Conservation (phyloP, 1,140 invertebrate species). For the Bombus haemorrhoidalis region DNA sequence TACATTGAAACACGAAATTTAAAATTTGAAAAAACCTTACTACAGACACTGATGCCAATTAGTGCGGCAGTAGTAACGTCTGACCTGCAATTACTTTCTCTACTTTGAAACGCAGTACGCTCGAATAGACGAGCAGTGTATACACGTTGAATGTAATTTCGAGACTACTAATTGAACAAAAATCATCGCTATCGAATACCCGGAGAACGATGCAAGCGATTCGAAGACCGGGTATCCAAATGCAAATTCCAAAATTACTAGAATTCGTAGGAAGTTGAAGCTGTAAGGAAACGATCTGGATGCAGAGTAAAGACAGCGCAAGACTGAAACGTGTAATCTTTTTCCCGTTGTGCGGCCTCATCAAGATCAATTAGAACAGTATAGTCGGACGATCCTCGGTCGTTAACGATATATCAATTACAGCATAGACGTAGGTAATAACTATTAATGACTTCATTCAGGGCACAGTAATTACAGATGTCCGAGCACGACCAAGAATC, state of each 20-base stretch:
- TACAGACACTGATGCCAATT: neutral
- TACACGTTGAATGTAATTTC: neutral
- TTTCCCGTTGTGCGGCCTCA: slow-evolving; percentile 57
- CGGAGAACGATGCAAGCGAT: neutral
- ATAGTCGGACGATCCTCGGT: slow-evolving; percentile 56
- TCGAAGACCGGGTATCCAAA: neutral
- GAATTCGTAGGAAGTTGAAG: neutral
- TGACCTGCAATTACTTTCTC: neutral
- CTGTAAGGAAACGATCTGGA: neutral
- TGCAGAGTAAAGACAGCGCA: slow-evolving; percentile 7
- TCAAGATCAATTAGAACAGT: slow-evolving; percentile 67
- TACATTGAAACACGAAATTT: neutral
- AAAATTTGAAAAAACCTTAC: neutral
- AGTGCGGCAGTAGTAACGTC: neutral
- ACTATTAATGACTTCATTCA: slow-evolving; percentile 72
- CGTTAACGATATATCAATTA: slow-evolving; percentile 75
- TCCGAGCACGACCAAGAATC: slow-evolving; percentile 35
- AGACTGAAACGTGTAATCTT: slow-evolving; percentile 56
- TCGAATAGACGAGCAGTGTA: neutral
- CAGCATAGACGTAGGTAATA: slow-evolving; percentile 64
- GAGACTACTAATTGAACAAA: neutral
- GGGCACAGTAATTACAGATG: slow-evolving; percentile 67
- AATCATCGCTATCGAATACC: neutral
- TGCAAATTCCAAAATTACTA: slow-evolving; percentile 7
- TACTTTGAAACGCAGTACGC: neutral